Conservation (phyloP, 2,888 invertebrate species). For the Lithophane socia region DNA sequence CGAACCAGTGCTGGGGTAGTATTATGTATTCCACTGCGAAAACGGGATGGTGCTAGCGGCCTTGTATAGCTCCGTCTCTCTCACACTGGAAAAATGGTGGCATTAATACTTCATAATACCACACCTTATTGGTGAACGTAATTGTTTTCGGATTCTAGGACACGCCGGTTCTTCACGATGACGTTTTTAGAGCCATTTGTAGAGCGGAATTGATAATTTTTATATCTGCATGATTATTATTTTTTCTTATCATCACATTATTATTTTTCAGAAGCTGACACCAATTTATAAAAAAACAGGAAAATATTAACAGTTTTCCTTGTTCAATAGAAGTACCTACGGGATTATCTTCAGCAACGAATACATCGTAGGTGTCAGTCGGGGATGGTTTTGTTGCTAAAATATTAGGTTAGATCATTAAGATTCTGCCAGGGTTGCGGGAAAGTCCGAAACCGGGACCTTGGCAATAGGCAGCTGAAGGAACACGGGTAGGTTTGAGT, state of each 20-base stretch:
- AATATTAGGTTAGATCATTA: background rate
- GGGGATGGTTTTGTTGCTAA: slow-evolving; percentile 1
- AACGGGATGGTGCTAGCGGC: too few species aligned
- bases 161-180: background rate
- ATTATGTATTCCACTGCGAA: too few species aligned
- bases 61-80: too few species aligned
- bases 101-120: too few species aligned
- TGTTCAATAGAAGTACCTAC: background rate
- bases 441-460: too few species aligned
- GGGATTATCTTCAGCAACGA: background rate
- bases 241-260: slow-evolving; percentile 2
- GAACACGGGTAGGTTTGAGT: too few species aligned
- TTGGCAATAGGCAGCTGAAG: too few species aligned
- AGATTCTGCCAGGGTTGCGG: too few species aligned
- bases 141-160: background rate
- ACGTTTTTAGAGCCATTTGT: background rate
- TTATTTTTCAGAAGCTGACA: background rate
- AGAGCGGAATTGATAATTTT: background rate
- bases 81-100: too few species aligned
- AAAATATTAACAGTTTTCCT: slow-evolving; percentile 9
- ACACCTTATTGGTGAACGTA: background rate
- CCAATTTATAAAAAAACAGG: slow-evolving; percentile 12
- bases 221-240: background rate
- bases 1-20: background rate
- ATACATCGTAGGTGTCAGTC: background rate